A percentile compares a stretch with the other conserved stretches of the same genome.
Conservation (phyloP, 1,140 invertebrate genomes). For the Drosophila melanica region DNA sequence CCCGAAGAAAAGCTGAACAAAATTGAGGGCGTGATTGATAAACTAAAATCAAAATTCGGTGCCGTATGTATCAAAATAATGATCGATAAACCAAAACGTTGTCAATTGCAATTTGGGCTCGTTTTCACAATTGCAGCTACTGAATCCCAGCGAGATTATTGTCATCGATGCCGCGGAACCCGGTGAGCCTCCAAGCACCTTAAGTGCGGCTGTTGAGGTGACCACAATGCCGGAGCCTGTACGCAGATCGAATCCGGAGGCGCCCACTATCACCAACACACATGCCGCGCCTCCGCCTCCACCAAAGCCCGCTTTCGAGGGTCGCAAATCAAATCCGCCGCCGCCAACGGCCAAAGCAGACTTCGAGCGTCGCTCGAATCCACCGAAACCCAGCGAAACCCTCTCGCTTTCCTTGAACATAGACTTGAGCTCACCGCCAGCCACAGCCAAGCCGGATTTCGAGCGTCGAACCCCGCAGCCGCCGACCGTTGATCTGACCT, state of each 20-base stretch:
- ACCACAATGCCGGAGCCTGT: too few species aligned
- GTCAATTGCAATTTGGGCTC: too few species aligned
- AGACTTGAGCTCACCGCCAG: background rate
- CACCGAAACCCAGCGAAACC: background rate
- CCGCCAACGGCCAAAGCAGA: background rate
- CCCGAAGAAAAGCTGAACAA: conserved; percentile 27
- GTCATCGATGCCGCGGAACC: conserved; percentile 14
- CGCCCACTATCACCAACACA: background rate
- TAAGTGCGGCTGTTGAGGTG: background rate
- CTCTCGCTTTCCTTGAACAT: background rate
- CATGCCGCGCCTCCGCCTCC: background rate
- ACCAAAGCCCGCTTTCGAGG: too few species aligned
- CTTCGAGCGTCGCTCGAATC: conserved; percentile 7
- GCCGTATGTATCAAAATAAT: conserved; percentile 29
- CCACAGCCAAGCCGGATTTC: background rate
- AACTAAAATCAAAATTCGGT: conserved; percentile 46
- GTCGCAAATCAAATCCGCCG: background rate
- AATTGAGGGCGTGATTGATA: conserved; percentile 46
- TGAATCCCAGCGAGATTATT: conserved; percentile 20
- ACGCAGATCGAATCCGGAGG: too few species aligned
- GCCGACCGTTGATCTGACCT: background rate
- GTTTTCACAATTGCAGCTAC: conserved; percentile 8
- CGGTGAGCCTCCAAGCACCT: background rate
- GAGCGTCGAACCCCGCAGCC: background rate
- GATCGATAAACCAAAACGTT: background rate